These are phyloP conservation scores for Dermolepida albohirtum DNA, from an alignment of 2,888 invertebrate genomes.

Conservation along the genomic window DNA sequence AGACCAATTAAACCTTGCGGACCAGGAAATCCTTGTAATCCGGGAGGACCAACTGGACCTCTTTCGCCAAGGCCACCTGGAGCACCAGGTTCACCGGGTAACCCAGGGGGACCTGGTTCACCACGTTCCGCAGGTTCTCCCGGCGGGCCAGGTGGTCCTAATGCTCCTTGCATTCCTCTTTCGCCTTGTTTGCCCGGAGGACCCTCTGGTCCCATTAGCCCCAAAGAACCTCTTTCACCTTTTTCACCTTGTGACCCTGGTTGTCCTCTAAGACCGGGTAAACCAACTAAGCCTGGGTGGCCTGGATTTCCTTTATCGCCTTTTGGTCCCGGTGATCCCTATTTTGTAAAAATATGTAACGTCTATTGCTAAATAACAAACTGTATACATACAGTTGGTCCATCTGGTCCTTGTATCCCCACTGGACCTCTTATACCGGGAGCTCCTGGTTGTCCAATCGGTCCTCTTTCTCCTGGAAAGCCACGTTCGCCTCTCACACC, in stretches of 20 bases:
- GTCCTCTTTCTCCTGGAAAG: constrained; percentile 81
- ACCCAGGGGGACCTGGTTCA: constrained; percentile 79
- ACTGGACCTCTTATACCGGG: constrained; percentile 75
- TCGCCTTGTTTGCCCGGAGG: constrained; percentile 76
- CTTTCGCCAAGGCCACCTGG: constrained; percentile 80
- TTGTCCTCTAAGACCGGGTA: constrained; percentile 77
- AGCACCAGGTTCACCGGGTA: constrained; percentile 78
- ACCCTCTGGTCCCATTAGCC: constrained; percentile 81
- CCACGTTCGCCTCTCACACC: constrained; percentile 75
- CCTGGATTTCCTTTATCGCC: constrained; percentile 81
- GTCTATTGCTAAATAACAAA: background rate
- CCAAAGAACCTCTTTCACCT: constrained; percentile 79
- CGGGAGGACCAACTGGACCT: constrained; percentile 78
- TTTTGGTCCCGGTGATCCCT: constrained; percentile 76
- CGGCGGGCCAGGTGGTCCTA: constrained; percentile 80
- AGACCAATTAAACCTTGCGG: constrained; percentile 75
- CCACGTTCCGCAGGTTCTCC: constrained; percentile 87
- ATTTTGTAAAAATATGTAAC: constrained; percentile 27
- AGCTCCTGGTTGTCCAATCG: constrained; percentile 75
- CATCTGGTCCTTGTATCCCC: constrained; percentile 77
- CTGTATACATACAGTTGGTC: constrained; percentile 70
- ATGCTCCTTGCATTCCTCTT: constrained; percentile 80
- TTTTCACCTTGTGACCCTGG: constrained; percentile 78
- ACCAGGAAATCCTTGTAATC: constrained; percentile 77
- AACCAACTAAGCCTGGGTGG: constrained; percentile 76